Base-by-base conservation (phyloP, 2,113 vertebrate species). In the Pelmatolapia mariae region DNA sequence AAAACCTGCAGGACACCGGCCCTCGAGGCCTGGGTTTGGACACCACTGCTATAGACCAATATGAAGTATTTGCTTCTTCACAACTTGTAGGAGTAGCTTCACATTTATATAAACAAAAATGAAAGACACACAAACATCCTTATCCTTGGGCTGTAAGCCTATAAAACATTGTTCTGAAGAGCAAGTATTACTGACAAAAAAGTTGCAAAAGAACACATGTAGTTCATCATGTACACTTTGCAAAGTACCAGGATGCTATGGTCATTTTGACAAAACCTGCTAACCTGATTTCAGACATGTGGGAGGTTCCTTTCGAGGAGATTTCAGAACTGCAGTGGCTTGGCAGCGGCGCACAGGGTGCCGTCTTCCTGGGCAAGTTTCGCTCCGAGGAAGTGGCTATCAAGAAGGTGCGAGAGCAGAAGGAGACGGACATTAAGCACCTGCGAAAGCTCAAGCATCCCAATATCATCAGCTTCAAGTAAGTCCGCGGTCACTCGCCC, bases 401-500 rank as follows among this genome's bases (percentile, higher is more conserved):
- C 96, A 99, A 99, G 96, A 99, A 99, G 94, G 99, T 99, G 92
- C 96, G 99, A 81, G 99, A 99, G 56, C 99, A 99, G 95, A 99
- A 99, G 22, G 98, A 99, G 95, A 99, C 99, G 0, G 99, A 99
- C 92, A 99, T 99, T 92, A 99, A 99, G 94, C 99, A 97, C 93
- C 93, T 99, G 94, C 94, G 99, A 85, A 99, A 99, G 82, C 96
- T 99, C 92, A 99, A 99, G 90, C 99, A 99, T 86, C 99, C 99
- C 52, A 99, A 99, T 95, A 98, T 99, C 95, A 99, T 99, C 63
- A 98, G 98, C 11, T 99, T 99, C 95, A 99, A 99, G 99, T 99
- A 97, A 80, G 98, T 96, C 33, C 15, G 26, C 4, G 36, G 29
- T 4, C 45, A 47, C 9, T 15, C n/a, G n/a, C 7, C 4, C 7